These are phyloP conservation scores for Phoebastria nigripes DNA, from an alignment of 2,797 vertebrate genomes.

Conservation along the genomic window DNA sequence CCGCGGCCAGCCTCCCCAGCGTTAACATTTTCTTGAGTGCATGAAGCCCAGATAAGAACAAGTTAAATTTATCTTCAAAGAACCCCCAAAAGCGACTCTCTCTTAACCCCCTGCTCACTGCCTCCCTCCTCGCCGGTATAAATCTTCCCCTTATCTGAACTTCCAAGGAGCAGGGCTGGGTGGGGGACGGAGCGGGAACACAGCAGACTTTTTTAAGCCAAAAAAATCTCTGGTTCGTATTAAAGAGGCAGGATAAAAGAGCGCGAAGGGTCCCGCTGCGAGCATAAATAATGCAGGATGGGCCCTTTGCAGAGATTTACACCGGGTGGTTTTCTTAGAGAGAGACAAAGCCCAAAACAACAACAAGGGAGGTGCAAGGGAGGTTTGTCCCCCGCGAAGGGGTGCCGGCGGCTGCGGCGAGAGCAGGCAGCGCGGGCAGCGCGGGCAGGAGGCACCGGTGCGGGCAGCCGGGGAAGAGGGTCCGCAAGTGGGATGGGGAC, in stretches of 20 bases:
- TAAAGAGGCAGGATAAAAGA: conserved; percentile 59
- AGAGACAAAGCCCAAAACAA: not conserved
- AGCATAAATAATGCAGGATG: conserved; percentile 45
- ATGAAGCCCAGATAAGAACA: conserved; percentile 41
- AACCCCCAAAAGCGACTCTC: conserved; percentile 36
- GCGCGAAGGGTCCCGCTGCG: not conserved
- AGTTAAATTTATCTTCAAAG: conserved; percentile 69
- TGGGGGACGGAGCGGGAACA: not conserved
- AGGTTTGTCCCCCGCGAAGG: not conserved
- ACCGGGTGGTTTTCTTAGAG: not conserved
- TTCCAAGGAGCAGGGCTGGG: conserved; percentile 1
- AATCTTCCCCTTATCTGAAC: conserved; percentile 67
- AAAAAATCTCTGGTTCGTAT: conserved; percentile 53
- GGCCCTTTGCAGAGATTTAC: conserved; percentile 26
- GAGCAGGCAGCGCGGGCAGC: not conserved
- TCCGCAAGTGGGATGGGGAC: not conserved
- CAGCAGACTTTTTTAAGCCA: conserved; percentile 13
- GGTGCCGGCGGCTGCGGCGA: not conserved
- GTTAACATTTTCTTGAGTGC: conserved; percentile 20
- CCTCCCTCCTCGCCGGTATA: not conserved
- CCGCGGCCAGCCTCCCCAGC: not conserved
- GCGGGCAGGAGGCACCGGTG: not conserved
- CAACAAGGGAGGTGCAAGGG: not conserved
- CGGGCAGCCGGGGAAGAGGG: not conserved
- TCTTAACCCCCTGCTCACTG: conserved; percentile 28